These are phyloP conservation scores for Saguinus imperator DNA, from an alignment of 2,113 vertebrate species.

Conservation along the genomic window DNA sequence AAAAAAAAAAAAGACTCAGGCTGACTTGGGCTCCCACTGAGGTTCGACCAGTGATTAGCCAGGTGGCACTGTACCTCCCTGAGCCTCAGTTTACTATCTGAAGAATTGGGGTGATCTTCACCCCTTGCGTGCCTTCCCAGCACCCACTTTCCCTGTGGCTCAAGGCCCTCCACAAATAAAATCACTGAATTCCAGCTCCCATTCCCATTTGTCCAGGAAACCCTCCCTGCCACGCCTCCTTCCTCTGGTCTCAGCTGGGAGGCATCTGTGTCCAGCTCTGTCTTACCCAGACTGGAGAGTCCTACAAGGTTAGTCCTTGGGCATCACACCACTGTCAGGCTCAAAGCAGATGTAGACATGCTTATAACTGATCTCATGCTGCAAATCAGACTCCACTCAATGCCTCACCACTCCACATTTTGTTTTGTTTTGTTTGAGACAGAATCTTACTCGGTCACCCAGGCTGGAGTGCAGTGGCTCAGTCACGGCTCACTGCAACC, in stretches of 20 bases:
- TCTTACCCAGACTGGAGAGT: neutral
- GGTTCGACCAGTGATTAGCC: neutral
- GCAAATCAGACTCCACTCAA: neutral
- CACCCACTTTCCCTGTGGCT: neutral
- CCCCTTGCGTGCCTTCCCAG: neutral
- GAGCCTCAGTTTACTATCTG: neutral
- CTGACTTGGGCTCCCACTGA: neutral
- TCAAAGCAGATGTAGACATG: neutral
- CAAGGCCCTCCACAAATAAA: fast-evolving
- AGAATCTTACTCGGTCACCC: too few relatives aligned
- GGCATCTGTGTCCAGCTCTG: neutral
- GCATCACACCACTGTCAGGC: neutral
- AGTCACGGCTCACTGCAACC: too few relatives aligned
- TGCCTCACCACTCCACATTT: neutral
- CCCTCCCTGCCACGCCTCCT: neutral
- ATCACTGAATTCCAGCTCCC: neutral
- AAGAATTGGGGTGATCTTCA: neutral
- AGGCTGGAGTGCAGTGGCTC: too few relatives aligned
- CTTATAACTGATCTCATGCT: neutral
- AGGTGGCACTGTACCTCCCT: neutral
- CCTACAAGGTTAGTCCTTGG: neutral
- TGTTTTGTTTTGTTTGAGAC: too few relatives aligned
- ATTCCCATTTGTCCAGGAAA: neutral
- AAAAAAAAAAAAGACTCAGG: neutral
- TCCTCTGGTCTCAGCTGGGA: fast-evolving